phyloP scores from a whole-genome alignment of 1,140 invertebrate species.

The Oncopodura yosiiana region DNA sequence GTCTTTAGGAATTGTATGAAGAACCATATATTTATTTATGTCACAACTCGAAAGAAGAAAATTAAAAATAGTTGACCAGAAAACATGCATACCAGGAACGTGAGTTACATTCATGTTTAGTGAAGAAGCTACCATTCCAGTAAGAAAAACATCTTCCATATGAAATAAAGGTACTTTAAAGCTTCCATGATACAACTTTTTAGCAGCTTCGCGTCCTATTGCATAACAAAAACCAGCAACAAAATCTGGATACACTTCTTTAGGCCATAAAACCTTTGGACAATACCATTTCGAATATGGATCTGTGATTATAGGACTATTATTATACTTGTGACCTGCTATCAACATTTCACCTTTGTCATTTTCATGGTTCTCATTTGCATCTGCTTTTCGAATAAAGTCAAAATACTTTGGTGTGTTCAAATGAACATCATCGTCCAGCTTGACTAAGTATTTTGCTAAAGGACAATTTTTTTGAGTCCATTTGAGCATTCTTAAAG shows the following conservation, averaged over 20 bases:
- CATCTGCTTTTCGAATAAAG: conserved; percentile 8
- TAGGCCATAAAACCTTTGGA: conserved; percentile 28
- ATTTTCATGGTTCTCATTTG: neutral
- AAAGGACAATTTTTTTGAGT: conserved; percentile 36
- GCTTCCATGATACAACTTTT: conserved; percentile 57
- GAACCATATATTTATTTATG: neutral
- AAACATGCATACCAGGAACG: neutral
- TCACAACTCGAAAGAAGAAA: neutral
- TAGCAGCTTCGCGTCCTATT: conserved; percentile 58
- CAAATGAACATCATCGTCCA: conserved; percentile 45
- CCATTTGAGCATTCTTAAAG: conserved; percentile 42
- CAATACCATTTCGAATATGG: conserved; percentile 38
- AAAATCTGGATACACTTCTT: conserved; percentile 35
- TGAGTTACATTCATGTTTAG: neutral
- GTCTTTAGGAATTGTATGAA: too few species aligned
- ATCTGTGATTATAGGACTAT: conserved; percentile 14
- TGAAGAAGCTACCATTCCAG: conserved; percentile 45
- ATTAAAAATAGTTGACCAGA: neutral
- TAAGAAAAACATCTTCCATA: conserved; percentile 77
- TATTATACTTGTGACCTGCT: conserved; percentile 27
- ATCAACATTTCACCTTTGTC: conserved; percentile 13
- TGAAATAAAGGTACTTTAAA: conserved; percentile 59
- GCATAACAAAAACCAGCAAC: conserved; percentile 49
- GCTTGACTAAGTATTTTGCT: conserved; percentile 41
- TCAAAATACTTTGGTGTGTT: conserved; percentile 39